Evolutionary conservation across 2,797 vertebrate genomes (phyloP).

Genomic region (Mormyrops boulengeri): DNA sequence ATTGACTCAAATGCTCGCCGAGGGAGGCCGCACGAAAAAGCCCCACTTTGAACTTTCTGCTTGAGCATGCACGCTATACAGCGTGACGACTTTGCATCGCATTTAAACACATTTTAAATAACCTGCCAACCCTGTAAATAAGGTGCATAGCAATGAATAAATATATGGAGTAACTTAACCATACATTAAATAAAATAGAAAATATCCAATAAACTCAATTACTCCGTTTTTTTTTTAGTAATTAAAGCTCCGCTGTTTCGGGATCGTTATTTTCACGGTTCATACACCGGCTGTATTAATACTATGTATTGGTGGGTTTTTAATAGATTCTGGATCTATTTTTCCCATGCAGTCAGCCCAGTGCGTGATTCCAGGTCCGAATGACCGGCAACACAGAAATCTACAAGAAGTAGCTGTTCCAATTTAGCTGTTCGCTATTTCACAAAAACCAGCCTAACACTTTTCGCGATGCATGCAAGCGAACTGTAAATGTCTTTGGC

Average conservation of each 20-base stretch:
- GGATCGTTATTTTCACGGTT: neutral
- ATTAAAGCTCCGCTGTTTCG: neutral
- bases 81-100: neutral
- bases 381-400: neutral
- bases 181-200: neutral
- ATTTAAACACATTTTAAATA: neutral
- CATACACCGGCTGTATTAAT: neutral
- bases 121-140: neutral
- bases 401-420: neutral
- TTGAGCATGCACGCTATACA: neutral
- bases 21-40: neutral
- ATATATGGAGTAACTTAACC: neutral
- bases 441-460: neutral
- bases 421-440: neutral
- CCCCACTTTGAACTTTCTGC: neutral
- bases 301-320: neutral
- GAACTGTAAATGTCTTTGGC: neutral
- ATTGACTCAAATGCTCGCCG: neutral
- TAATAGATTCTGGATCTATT: neutral
- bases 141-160: neutral
- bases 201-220: neutral
- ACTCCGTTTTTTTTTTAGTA: neutral
- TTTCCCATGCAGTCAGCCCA: neutral
- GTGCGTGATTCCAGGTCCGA: neutral
- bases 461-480: neutral